Evolutionary conservation across 2,888 invertebrate genomes (phyloP).

Genomic region (Drosophila pseudotakahashii): DNA sequence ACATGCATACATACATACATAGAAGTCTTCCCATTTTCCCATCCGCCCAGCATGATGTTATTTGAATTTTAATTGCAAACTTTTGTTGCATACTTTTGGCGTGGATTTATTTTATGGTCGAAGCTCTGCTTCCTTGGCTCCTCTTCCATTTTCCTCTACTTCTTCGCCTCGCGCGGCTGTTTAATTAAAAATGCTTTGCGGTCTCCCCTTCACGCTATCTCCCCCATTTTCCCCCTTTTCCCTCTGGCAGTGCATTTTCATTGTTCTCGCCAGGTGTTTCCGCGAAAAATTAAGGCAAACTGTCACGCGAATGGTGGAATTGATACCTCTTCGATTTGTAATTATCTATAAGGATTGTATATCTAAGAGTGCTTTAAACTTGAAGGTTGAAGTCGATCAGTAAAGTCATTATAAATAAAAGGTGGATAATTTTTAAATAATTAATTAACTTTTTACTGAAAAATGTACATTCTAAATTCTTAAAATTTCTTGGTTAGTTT

Average conservation of each 20-base stretch:
- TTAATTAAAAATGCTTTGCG: constrained; percentile 76
- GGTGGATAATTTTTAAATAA: too few species aligned
- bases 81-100: constrained; percentile 72
- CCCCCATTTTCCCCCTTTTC: constrained; percentile 32
- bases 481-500: too few species aligned
- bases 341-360: not conserved
- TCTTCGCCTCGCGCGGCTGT: constrained; percentile 37
- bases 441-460: too few species aligned
- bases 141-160: constrained; percentile 1
- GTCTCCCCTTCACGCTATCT: constrained; percentile 35
- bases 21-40: not conserved
- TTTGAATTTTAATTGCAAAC: constrained; percentile 81
- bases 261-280: constrained; percentile 34
- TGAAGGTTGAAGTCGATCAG: not conserved
- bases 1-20: not conserved
- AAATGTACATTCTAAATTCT: too few species aligned
- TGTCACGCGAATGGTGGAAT: constrained; percentile 8
- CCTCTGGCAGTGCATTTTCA: constrained; percentile 34
- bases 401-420: too few species aligned
- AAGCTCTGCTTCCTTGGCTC: constrained; percentile 33
- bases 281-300: constrained; percentile 19
- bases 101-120: constrained; percentile 62
- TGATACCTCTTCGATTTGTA: constrained; percentile 12
- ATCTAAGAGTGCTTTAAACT: not conserved
- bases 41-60: constrained; percentile 62